phyloP scores from a whole-genome alignment of 2,888 invertebrate genomes.

The Agriotes lineatus region DNA sequence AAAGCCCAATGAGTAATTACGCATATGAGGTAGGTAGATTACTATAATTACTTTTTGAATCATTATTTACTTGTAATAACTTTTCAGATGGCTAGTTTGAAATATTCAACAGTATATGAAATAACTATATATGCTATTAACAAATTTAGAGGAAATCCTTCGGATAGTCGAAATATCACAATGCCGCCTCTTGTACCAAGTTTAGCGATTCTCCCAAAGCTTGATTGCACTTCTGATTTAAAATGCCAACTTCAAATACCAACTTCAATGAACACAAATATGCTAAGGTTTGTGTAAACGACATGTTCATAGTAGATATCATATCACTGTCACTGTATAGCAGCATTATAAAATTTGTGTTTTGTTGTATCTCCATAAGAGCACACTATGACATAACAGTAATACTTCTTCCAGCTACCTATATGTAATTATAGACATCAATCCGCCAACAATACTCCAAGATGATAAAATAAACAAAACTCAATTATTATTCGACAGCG shows the following conservation, averaged over 20 bases:
- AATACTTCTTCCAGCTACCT: not conserved
- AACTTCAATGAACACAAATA: not conserved
- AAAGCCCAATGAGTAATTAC: not conserved
- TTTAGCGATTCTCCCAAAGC: not conserved
- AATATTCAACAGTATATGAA: not conserved
- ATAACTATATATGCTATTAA: not conserved
- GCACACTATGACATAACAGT: too few relatives aligned
- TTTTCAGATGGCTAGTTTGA: not conserved
- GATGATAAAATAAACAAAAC: too few relatives aligned
- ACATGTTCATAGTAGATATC: too few relatives aligned
- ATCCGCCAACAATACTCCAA: too few relatives aligned
- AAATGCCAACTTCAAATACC: not conserved
- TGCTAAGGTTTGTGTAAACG: too few relatives aligned
- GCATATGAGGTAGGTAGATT: not conserved
- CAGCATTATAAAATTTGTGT: too few relatives aligned
- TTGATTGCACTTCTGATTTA: not conserved
- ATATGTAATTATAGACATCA: too few relatives aligned
- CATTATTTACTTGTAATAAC: not conserved
- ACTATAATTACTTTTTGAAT: not conserved
- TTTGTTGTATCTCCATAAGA: too few relatives aligned
- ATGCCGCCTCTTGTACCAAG: not conserved
- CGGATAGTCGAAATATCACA: not conserved
- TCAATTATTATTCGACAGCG: not conserved
- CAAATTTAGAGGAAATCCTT: slow-evolving; percentile 2
- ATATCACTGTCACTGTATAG: too few relatives aligned